These are phyloP conservation scores for Hydractinia echinata DNA, from an alignment of 30 jellyfish, hydroid and myxozoan genomes.

Conservation along the genomic window DNA sequence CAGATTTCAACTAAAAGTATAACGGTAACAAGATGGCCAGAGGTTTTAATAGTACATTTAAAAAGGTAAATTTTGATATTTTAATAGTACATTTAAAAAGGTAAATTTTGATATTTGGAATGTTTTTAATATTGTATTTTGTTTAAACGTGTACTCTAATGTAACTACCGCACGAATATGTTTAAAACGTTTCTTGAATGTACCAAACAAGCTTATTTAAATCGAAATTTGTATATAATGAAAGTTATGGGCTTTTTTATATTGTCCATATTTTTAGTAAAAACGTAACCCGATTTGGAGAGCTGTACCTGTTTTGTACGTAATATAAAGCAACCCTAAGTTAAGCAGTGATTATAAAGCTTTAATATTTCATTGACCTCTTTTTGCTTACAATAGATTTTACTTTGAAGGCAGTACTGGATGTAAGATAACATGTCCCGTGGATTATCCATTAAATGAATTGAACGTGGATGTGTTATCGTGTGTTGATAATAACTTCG, in stretches of 20 bases:
- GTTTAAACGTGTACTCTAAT: too few species aligned
- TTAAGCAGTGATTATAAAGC: too few species aligned
- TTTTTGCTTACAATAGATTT: slow-evolving; percentile 37
- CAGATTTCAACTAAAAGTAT: slow-evolving; percentile 64
- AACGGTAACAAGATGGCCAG: slow-evolving; percentile 80
- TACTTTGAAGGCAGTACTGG: slow-evolving; percentile 69
- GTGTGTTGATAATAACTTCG: slow-evolving; percentile 38
- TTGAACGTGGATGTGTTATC: slow-evolving; percentile 48
- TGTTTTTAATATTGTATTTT: background rate
- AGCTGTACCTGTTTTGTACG: too few species aligned
- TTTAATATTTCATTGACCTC: background rate
- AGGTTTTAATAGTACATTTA: slow-evolving; percentile 59
- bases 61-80: slow-evolving; percentile 55
- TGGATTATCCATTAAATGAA: slow-evolving; percentile 51
- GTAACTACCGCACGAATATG: too few species aligned
- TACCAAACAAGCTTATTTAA: too few species aligned
- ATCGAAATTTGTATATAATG: too few species aligned
- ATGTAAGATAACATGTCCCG: slow-evolving; percentile 58
- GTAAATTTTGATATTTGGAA: slow-evolving; percentile 28
- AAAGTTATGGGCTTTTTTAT: too few species aligned
- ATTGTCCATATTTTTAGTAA: too few species aligned
- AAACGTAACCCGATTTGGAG: too few species aligned
- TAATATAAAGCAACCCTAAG: too few species aligned
- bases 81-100: slow-evolving; percentile 72
- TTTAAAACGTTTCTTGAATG: too few species aligned